These are phyloP conservation scores for Leptothorax acervorum DNA, from an alignment of 2,888 invertebrate genomes.

Conservation along the genomic window DNA sequence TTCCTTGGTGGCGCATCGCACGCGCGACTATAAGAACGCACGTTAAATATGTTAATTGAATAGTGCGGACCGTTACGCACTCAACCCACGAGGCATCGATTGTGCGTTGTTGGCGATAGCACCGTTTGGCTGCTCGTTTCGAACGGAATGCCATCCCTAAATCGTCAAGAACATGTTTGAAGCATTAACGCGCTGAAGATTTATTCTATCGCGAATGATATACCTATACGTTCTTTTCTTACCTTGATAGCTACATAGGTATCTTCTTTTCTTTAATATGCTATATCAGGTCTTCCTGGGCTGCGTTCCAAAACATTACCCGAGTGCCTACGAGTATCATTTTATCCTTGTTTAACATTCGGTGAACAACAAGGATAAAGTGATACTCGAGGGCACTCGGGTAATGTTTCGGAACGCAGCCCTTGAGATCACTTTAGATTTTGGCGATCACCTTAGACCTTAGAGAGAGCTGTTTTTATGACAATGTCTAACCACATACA, in stretches of 20 bases:
- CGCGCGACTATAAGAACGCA: conserved; percentile 27
- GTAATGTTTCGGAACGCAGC: no score
- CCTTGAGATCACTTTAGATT: not conserved
- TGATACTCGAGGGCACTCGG: no score
- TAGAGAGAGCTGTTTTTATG: no score
- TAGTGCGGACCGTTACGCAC: conserved; percentile 73
- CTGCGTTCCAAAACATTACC: no score
- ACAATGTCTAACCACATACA: no score
- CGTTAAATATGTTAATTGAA: conserved; percentile 77
- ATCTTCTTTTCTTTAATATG: not conserved
- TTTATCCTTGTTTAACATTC: no score
- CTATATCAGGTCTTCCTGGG: no score
- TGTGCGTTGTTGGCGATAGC: conserved; percentile 49
- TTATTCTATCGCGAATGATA: not conserved
- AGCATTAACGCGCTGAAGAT: not conserved
- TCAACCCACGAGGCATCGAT: conserved; percentile 48
- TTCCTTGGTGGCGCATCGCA: conserved; percentile 10
- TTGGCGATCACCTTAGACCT: no score
- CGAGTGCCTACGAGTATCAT: no score
- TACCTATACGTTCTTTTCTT: not conserved
- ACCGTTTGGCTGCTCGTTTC: conserved; percentile 56
- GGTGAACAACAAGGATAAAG: no score
- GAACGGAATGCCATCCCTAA: conserved; percentile 49
- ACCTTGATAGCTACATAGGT: not conserved
- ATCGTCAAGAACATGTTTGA: not conserved